phyloP scores from a whole-genome alignment of 2,888 invertebrate species.

The Antheraea assamensis region DNA sequence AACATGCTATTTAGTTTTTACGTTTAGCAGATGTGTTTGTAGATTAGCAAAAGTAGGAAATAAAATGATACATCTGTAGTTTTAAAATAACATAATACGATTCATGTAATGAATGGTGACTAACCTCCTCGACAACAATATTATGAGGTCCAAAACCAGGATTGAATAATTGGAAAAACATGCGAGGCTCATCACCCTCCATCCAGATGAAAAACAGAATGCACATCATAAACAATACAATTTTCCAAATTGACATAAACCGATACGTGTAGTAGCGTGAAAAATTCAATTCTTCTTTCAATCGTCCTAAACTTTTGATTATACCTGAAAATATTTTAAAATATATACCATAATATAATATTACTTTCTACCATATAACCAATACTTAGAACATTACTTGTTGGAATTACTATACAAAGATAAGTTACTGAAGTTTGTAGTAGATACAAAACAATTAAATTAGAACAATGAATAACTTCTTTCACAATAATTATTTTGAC shows the following conservation, averaged over 20 bases:
- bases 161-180: conserved; percentile 89
- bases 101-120: conserved; percentile 16
- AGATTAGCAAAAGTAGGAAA: too few species aligned
- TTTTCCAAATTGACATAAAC: conserved; percentile 96
- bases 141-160: conserved; percentile 89
- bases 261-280: conserved; percentile 95
- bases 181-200: conserved; percentile 88
- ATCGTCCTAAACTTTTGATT: conserved; percentile 87
- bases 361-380: background rate
- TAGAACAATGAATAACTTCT: background rate
- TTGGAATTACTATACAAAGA: background rate
- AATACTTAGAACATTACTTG: background rate
- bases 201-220: conserved; percentile 88
- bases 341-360: background rate
- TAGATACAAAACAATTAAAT: background rate
- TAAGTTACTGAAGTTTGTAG: background rate
- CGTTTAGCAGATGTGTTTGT: too few species aligned
- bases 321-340: conserved; percentile 73
- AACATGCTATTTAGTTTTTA: background rate
- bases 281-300: conserved; percentile 89
- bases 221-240: conserved; percentile 88
- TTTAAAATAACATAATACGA: background rate
- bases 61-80: background rate
- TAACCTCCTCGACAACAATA: conserved; percentile 88
- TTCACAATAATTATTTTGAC: background rate